These are phyloP conservation scores for Melanerpes aurifrons DNA, from an alignment of 2,113 vertebrate genomes.

Conservation along the genomic window DNA sequence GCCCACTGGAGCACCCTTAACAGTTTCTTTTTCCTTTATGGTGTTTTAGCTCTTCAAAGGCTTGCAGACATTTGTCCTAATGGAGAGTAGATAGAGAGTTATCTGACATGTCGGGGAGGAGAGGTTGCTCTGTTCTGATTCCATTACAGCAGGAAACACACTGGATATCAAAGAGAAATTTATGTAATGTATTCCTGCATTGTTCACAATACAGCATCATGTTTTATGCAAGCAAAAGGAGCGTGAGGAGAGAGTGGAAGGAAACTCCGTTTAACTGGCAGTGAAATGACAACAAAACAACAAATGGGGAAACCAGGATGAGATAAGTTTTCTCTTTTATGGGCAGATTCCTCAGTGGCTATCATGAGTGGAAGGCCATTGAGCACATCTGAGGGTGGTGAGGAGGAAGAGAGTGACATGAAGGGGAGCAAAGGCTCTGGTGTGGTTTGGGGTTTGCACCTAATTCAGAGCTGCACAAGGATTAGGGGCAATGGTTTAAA, in stretches of 20 bases:
- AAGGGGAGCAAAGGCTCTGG: background rate
- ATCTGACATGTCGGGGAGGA: conserved; percentile 66
- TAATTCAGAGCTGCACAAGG: background rate
- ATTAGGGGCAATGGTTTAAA: no score
- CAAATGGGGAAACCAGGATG: conserved; percentile 37
- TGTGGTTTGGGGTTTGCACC: background rate
- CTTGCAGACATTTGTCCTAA: conserved; percentile 71
- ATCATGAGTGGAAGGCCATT: background rate
- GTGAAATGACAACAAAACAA: conserved; percentile 70
- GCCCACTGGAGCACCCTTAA: conserved; percentile 61
- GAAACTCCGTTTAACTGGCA: conserved; percentile 55
- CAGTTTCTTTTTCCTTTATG: conserved; percentile 57
- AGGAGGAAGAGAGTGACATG: background rate
- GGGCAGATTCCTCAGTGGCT: background rate
- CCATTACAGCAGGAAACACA: conserved; percentile 77
- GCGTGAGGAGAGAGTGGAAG: conserved; percentile 28
- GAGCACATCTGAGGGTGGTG: background rate
- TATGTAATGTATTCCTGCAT: conserved; percentile 82
- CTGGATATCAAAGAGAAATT: conserved; percentile 80
- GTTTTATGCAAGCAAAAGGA: conserved; percentile 79
- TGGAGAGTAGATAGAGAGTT: conserved; percentile 71
- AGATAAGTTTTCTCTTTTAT: conserved; percentile 65
- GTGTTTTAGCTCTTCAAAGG: conserved; percentile 63
- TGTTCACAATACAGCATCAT: conserved; percentile 74
- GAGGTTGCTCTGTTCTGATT: conserved; percentile 72